phyloP scores from a whole-genome alignment of 2,113 vertebrate genomes.

The Orcinus orca region DNA sequence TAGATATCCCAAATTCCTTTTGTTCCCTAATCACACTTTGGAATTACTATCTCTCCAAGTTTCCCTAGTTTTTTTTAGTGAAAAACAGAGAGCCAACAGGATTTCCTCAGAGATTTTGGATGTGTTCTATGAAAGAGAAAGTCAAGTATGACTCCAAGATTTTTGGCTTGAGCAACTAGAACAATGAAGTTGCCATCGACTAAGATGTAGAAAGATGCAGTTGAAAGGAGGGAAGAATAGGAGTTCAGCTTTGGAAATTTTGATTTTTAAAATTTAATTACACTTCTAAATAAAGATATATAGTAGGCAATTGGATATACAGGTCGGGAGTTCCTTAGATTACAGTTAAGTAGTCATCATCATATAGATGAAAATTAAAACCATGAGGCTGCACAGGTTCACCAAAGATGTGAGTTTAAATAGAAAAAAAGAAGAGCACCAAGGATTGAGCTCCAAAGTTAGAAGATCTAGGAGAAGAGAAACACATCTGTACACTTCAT shows the following conservation, averaged over 20 bases:
- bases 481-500: background rate
- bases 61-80: background rate
- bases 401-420: background rate
- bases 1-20: background rate
- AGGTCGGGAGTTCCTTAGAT: background rate
- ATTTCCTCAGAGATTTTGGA: background rate
- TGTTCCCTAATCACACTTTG: background rate
- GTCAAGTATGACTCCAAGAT: background rate
- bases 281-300: background rate
- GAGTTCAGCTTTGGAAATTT: background rate
- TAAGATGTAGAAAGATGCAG: background rate
- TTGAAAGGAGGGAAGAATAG: background rate
- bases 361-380: background rate
- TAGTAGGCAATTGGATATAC: background rate
- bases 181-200: background rate
- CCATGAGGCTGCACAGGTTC: background rate
- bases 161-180: background rate
- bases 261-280: slow-evolving; percentile 5
- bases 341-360: background rate
- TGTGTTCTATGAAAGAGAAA: background rate
- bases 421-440: background rate
- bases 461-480: background rate
- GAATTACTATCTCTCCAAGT: background rate
- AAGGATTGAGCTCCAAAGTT: background rate
- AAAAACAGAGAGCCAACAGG: background rate